Evolutionary conservation across 2,888 invertebrate species (phyloP).

Genomic region (Calameuta filiformis): DNA sequence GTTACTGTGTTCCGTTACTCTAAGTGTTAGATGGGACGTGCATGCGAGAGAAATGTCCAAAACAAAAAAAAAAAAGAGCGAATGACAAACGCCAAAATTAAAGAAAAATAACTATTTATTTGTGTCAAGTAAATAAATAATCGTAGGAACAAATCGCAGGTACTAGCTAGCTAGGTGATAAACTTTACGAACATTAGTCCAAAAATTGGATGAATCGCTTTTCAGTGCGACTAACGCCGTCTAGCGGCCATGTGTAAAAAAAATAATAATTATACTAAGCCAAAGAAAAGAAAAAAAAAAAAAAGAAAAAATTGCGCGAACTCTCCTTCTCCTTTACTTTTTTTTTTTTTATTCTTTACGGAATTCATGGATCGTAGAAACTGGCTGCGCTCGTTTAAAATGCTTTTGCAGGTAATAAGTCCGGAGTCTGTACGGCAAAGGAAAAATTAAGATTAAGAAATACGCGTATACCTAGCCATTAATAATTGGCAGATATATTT

Average conservation of each 20-base stretch:
- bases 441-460: neutral
- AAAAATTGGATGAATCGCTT: neutral
- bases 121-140: constrained; percentile 41
- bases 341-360: neutral
- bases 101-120: constrained; percentile 34
- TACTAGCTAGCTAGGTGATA: constrained; percentile 38
- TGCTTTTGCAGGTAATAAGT: neutral
- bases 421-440: neutral
- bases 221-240: neutral
- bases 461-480: neutral
- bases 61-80: constrained; percentile 22
- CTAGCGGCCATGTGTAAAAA: neutral
- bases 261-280: constrained; percentile 12
- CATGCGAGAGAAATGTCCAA: constrained; percentile 17
- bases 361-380: constrained; percentile 12
- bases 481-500: neutral
- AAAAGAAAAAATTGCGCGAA: neutral
- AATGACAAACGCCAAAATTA: constrained; percentile 23
- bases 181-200: neutral
- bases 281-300: neutral
- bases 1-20: neutral
- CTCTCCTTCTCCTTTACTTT: neutral
- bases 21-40: neutral
- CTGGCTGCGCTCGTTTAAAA: neutral
- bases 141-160: constrained; percentile 47